These are phyloP conservation scores for Potorous gilbertii DNA, from an alignment of 2,797 vertebrate species.

Conservation along the genomic window DNA sequence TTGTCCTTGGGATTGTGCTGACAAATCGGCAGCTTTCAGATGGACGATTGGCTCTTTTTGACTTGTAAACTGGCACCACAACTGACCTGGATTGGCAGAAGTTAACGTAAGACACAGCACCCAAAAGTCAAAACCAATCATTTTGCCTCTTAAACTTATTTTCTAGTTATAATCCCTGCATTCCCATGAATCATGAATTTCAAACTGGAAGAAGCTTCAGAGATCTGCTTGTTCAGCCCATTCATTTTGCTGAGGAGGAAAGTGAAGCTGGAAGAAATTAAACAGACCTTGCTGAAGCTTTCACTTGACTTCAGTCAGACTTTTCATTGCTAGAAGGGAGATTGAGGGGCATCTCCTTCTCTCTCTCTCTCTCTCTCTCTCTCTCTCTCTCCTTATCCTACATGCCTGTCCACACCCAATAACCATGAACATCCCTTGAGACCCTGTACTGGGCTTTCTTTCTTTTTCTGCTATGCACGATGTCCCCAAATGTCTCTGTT, in stretches of 20 bases:
- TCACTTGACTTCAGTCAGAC: not conserved
- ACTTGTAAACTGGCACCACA: slow-evolving; percentile 47
- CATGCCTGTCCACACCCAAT: not conserved
- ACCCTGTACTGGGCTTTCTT: not conserved
- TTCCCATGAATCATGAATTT: not conserved
- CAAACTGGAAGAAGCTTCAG: not conserved
- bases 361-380: too few species aligned
- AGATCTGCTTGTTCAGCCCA: not conserved
- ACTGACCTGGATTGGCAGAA: slow-evolving; percentile 49
- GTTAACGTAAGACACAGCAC: slow-evolving; percentile 24
- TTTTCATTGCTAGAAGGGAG: not conserved
- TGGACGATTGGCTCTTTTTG: slow-evolving; percentile 57
- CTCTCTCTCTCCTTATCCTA: not conserved
- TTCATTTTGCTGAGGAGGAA: not conserved
- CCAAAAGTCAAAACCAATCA: slow-evolving; percentile 37
- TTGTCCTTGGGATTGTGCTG: slow-evolving; percentile 14
- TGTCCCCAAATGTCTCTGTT: not conserved
- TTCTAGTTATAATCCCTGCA: slow-evolving; percentile 42
- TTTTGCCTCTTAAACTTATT: slow-evolving; percentile 27
- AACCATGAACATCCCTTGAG: not conserved
- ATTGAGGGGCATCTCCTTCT: not conserved
- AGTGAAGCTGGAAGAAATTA: not conserved
- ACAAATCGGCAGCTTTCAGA: slow-evolving; percentile 42
- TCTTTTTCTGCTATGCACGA: not conserved
- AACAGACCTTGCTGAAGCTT: not conserved